Evolutionary conservation across 2,888 invertebrate genomes (phyloP).

Genomic region (Perizoma flavofasciatum): DNA sequence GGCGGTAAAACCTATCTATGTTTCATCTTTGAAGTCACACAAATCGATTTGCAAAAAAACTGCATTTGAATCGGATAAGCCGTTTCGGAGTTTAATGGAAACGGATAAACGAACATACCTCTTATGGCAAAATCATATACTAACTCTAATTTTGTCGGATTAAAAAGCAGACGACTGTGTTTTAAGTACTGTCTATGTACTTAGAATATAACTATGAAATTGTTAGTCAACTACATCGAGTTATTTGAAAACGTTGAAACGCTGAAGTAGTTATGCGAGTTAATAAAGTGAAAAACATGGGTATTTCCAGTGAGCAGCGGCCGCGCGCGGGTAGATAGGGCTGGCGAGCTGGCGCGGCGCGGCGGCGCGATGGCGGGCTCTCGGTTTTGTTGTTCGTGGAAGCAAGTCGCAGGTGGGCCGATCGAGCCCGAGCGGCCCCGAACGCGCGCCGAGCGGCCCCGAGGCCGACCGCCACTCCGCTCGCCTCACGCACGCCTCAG

Average conservation of each 20-base stretch:
- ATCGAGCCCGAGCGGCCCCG: constrained; percentile 49
- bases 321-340: constrained; percentile 48
- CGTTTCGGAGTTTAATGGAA: no score
- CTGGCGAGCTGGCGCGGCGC: constrained; percentile 54
- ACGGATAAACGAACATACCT: no score
- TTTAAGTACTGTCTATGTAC: no score
- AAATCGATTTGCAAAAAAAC: no score
- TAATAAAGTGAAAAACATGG: constrained; percentile 45
- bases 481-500: constrained; percentile 57
- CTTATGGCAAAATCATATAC: no score
- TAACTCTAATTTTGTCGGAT: no score
- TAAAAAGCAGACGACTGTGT: no score
- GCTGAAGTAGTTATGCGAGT: constrained; percentile 26
- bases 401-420: constrained; percentile 79
- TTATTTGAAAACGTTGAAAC: background rate
- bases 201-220: no score
- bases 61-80: no score
- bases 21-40: no score
- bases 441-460: constrained; percentile 48
- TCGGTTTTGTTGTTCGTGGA: constrained; percentile 77
- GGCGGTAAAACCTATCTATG: no score
- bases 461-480: constrained; percentile 50
- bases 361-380: constrained; percentile 49
- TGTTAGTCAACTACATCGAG: background rate
- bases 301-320: constrained; percentile 56